Evolutionary conservation across 2,888 invertebrate species (phyloP), one percentile per base, ranked within the genome.

Genomic region (Drosophila engyochracea): DNA sequence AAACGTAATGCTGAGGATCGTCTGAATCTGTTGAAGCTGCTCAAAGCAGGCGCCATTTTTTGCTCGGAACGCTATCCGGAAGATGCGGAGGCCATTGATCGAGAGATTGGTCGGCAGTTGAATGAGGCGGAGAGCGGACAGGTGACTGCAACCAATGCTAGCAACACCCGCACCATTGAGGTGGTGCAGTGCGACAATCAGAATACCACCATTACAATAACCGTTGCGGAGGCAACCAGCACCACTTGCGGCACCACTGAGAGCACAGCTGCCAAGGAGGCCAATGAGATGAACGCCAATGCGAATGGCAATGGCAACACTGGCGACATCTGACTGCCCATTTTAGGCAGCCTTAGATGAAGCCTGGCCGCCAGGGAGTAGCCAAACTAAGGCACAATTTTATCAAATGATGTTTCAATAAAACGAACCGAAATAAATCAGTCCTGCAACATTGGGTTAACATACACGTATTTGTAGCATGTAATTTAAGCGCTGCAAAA

Each of bases 1-100:
- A 97, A 97, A 93, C 95, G 97, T 77, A 97, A 97, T 94, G 97
- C 97, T 57, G 96, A 97, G 94, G 97, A 97, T 94, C 97, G 97
- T 60, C 95, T 97, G 95, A 97, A 97, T 94, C 94, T 97, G 92
- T 94, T 97, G 91, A 96, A 97, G 93, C 94, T 97, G 83, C 96
- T 93, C 12, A 92, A 92, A 70, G 93, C 93, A n/a, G 93, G 93
- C 7, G 93, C 93, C 52, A 93, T 93, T 35, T 93, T 93, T 62
- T 93, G 93, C 74, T 93, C 93, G 25, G 93, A 93, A 79, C 92
- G 92, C 16, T 93, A 93, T 91, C 92, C 93, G 28, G 93, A 93
- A 66, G 93, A 93, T 76, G 93, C 93, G 19, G 93, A 93, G 81
- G 92, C 92, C 59, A 93, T 93, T 62, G 93, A 93, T 74, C 89